A percentile compares a stretch with the other conserved stretches of the same genome.
phyloP scores from a whole-genome alignment of 2,797 vertebrate species.

The Sebastes vulpes region DNA sequence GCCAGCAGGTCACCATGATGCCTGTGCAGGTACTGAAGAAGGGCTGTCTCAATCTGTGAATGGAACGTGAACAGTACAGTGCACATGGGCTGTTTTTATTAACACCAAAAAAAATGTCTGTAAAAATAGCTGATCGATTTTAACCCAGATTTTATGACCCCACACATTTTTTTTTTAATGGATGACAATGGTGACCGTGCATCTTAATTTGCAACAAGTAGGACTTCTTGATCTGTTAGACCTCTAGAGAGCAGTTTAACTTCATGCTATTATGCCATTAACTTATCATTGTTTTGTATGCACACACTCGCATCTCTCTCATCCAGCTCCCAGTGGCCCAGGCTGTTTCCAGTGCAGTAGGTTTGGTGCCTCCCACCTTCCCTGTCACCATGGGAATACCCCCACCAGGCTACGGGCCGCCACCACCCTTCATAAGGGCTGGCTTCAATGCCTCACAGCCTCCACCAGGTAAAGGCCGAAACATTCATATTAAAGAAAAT shows the following conservation, averaged over 20 bases:
- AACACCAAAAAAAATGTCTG: not conserved
- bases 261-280: not conserved
- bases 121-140: not conserved
- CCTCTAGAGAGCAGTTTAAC: not conserved
- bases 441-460: slow-evolving; percentile 96
- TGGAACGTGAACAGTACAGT: not conserved
- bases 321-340: slow-evolving; percentile 94
- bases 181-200: not conserved
- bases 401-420: slow-evolving; percentile 94
- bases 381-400: slow-evolving; percentile 96
- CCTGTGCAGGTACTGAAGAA: slow-evolving; percentile 89
- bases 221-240: not conserved
- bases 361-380: slow-evolving; percentile 94
- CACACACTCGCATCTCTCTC: not conserved
- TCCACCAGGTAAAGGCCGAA: slow-evolving; percentile 90
- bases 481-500: not conserved
- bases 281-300: not conserved
- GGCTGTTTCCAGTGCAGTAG: slow-evolving; percentile 91
- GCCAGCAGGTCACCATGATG: slow-evolving; percentile 94
- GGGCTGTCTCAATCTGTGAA: not conserved
- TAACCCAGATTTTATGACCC: not conserved
- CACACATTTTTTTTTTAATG: not conserved
- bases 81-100: not conserved
- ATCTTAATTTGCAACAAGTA: not conserved
- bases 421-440: slow-evolving; percentile 94